Conservation (phyloP, 2,888 invertebrate species). For the Tortricodes alternella region DNA sequence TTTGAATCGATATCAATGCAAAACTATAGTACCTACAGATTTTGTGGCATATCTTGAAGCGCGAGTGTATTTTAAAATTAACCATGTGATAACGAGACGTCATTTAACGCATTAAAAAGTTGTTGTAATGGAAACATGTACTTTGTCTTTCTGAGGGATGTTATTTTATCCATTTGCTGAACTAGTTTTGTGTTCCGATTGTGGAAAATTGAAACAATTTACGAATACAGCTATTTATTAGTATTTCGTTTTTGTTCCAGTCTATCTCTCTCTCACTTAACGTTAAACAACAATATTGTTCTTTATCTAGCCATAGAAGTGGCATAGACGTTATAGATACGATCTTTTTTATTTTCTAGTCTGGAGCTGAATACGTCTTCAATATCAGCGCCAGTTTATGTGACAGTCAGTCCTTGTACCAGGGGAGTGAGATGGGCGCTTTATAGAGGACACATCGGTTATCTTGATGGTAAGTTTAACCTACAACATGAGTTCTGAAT, state of each 20-base stretch:
- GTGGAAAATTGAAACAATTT: not conserved
- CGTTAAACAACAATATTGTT: no score
- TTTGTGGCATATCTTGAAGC: no score
- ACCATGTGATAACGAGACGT: no score
- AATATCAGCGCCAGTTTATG: slow-evolving; percentile 58
- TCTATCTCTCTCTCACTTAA: no score
- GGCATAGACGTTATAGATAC: no score
- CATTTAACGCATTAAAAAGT: not conserved
- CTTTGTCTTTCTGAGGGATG: not conserved
- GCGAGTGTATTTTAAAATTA: no score
- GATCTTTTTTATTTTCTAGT: slow-evolving; percentile 40
- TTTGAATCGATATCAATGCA: no score
- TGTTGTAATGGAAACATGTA: not conserved
- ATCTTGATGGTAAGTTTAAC: slow-evolving; percentile 48
- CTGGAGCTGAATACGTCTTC: slow-evolving; percentile 68
- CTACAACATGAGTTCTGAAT: not conserved
- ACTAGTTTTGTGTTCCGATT: slow-evolving; percentile 5
- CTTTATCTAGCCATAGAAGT: no score
- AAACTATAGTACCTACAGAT: no score
- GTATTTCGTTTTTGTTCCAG: no score
- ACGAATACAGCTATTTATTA: no score
- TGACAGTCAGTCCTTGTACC: slow-evolving; percentile 71
- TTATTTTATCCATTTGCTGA: slow-evolving; percentile 3
- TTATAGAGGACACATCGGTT: slow-evolving; percentile 55
- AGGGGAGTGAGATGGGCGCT: slow-evolving; percentile 67